phyloP scores from a whole-genome alignment of 2,888 invertebrate species.

The Conomelus anceps region DNA sequence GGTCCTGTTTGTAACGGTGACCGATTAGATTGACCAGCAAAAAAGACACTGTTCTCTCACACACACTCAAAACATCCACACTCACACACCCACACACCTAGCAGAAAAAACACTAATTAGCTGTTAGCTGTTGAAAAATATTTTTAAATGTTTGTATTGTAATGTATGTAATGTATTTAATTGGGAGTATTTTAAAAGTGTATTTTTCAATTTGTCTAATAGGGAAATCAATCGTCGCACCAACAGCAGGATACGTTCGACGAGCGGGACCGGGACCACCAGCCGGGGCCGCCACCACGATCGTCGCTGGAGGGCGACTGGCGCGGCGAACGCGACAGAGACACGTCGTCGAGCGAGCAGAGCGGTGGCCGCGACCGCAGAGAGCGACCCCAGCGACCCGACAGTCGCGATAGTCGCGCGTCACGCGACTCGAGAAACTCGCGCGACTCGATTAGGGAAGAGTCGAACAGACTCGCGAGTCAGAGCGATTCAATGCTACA shows the following conservation, averaged over 20 bases:
- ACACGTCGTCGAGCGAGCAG: conserved; percentile 36
- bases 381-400: conserved; percentile 51
- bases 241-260: conserved; percentile 19
- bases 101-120: too few species aligned
- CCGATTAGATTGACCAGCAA: too few species aligned
- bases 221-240: neutral
- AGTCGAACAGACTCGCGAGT: conserved; percentile 46
- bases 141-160: too few species aligned
- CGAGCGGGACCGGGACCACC: neutral
- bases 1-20: too few species aligned
- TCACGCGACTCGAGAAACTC: conserved; percentile 49
- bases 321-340: neutral
- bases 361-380: conserved; percentile 39
- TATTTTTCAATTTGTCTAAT: neutral
- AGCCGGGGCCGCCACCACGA: neutral
- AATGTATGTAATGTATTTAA: too few species aligned
- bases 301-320: neutral
- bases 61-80: too few species aligned
- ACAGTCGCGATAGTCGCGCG: conserved; percentile 52
- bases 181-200: too few species aligned
- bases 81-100: too few species aligned
- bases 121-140: too few species aligned
- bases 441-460: conserved; percentile 46
- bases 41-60: too few species aligned
- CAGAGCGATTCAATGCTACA: too few species aligned